Base-by-base conservation (phyloP, 1,140 invertebrate species). In the Tenebrio molitor region DNA sequence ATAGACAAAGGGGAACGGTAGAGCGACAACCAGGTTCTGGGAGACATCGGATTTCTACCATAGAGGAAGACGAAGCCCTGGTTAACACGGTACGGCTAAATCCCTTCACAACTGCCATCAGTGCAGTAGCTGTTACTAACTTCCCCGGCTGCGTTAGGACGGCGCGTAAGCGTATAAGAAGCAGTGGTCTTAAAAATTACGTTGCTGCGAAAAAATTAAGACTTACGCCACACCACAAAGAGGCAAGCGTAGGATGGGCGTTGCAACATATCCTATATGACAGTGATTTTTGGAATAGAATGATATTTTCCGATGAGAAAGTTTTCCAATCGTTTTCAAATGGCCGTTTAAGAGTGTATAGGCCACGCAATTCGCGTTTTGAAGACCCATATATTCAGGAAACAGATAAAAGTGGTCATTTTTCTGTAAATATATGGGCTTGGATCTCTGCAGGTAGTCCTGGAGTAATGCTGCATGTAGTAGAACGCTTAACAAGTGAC, bases 251-350 rank as follows among this genome's bases (percentile, higher is more conserved):
- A 1, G 8, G 16, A 4, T 50, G 12, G 10, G 44, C 44, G 0
- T 21, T 8, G 7, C 1, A 50, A 50, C 21, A 17, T 17, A 2
- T 14, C 4, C 3, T 21, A 17, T 16, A 15, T 8, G 44, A 15
- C 16, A 21, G 4, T 21, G 0, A 16, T 19, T 50, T 14, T n/a
- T 62, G 53, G 53, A 25, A 23, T 8, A 2, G n/a, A 3, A 21
- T 62, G n/a, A n/a, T 62, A 6, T 3, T 62, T 25, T 62, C 53
- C 6, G 36, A 41, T 12, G 12, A n/a, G n/a, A n/a, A n/a, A n/a
- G n/a, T n/a, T n/a, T n/a, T n/a, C n/a, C n/a, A n/a, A n/a, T n/a
- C n/a, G 3, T 8, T 5, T 12, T 12, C 36, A 12, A 41, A 41
- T 41, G 36, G 36, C 12, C 3, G 36, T 10, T 12, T 41, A 12